phyloP scores from a whole-genome alignment of 2,797 vertebrate species.

The Eremophila alpestris region DNA sequence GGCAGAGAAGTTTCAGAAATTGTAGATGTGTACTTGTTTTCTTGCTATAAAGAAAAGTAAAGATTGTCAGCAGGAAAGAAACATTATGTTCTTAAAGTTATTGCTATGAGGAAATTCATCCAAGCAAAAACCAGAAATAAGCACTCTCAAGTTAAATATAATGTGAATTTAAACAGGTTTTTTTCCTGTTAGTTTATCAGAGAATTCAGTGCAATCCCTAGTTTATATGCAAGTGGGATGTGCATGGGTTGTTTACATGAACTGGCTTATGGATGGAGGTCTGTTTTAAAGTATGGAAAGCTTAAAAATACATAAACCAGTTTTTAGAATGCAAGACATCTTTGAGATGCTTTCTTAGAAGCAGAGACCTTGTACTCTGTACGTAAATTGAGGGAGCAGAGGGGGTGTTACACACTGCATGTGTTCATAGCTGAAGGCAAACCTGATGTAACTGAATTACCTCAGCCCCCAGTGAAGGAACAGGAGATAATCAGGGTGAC shows the following conservation, averaged over 20 bases:
- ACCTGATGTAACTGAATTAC: not conserved
- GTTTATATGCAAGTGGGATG: not conserved
- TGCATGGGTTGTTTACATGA: not conserved
- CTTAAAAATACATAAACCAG: not conserved
- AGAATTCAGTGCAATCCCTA: not conserved
- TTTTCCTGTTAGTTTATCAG: not conserved
- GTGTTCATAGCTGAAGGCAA: not conserved
- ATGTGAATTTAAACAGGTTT: not conserved
- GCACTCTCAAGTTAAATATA: not conserved
- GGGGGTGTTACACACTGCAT: not conserved
- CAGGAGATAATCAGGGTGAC: not conserved
- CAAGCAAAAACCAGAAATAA: not conserved
- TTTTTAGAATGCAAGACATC: not conserved
- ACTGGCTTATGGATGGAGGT: not conserved
- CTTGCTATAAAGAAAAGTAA: not conserved
- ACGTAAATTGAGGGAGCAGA: not conserved
- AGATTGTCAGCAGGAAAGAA: not conserved
- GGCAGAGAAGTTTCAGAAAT: not conserved
- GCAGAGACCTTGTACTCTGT: not conserved
- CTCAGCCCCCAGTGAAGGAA: not conserved
- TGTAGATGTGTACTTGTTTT: not conserved
- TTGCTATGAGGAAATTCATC: not conserved
- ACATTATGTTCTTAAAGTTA: not conserved
- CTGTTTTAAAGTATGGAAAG: not conserved
- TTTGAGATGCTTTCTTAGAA: not conserved